Conservation (phyloP, 2,797 vertebrate genomes). For the Lepidocolaptes lacrymiger region DNA sequence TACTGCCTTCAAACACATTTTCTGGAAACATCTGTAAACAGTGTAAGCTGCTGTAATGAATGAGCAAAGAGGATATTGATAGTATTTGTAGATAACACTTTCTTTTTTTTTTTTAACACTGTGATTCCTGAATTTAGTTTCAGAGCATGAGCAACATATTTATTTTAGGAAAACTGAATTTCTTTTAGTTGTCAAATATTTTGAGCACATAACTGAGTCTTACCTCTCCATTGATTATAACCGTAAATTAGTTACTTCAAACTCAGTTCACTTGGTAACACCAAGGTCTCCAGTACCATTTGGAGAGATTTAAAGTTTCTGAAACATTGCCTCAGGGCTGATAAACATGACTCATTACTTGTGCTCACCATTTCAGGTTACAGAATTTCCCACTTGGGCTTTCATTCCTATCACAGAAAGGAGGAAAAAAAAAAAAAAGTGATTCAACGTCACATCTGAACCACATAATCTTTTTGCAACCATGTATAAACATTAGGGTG, state of each 20-base stretch:
- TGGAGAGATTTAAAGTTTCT: neutral
- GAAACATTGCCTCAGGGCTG: neutral
- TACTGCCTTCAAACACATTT: neutral
- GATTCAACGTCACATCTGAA: neutral
- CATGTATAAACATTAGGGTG: neutral
- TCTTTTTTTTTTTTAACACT: neutral
- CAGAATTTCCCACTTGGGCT: neutral
- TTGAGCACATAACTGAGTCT: neutral
- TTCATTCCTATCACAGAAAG: neutral
- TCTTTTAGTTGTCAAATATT: neutral
- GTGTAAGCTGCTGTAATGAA: neutral
- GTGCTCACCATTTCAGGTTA: neutral
- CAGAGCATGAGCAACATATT: neutral
- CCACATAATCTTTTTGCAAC: neutral
- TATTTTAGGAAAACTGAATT: neutral
- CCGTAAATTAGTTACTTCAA: neutral
- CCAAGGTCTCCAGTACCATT: accelerated
- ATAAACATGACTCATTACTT: neutral
- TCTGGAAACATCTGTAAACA: neutral
- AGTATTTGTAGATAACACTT: neutral
- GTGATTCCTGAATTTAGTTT: neutral
- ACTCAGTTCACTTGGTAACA: neutral
- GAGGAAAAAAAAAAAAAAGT: neutral
- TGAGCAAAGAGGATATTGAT: neutral
- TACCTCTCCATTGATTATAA: neutral